Evolutionary conservation across 2,113 vertebrate species (phyloP).

Genomic region (Herpetotheres cachinnans): DNA sequence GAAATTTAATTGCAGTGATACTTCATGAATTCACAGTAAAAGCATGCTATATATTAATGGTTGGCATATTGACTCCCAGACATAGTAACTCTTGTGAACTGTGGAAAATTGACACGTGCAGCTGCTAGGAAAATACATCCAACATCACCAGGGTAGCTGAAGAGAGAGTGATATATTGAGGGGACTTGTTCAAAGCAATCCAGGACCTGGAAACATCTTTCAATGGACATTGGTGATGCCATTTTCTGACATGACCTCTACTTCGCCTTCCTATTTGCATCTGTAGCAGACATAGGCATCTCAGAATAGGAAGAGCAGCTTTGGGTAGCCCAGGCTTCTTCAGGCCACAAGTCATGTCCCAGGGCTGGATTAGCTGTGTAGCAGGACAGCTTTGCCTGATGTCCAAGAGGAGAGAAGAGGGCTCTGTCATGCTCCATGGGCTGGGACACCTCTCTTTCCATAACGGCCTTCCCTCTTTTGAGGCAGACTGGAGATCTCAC

Average conservation of each 20-base stretch:
- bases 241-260: background rate
- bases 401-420: background rate
- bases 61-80: conserved; percentile 11
- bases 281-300: background rate
- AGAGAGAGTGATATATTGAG: background rate
- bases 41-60: background rate
- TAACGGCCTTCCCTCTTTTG: background rate
- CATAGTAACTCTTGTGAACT: background rate
- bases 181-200: background rate
- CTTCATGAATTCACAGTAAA: conserved; percentile 41
- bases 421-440: background rate
- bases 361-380: background rate
- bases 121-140: conserved; percentile 3
- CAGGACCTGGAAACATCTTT: background rate
- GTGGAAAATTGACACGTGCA: background rate
- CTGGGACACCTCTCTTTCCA: background rate
- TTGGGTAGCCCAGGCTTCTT: background rate
- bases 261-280: background rate
- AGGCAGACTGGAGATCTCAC: background rate
- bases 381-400: background rate
- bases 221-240: background rate
- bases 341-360: background rate
- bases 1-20: conserved; percentile 39
- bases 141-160: background rate
- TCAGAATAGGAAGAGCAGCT: background rate